These are phyloP conservation scores for Pelusios castaneus DNA, from an alignment of 2,113 vertebrate genomes.

Conservation along the genomic window DNA sequence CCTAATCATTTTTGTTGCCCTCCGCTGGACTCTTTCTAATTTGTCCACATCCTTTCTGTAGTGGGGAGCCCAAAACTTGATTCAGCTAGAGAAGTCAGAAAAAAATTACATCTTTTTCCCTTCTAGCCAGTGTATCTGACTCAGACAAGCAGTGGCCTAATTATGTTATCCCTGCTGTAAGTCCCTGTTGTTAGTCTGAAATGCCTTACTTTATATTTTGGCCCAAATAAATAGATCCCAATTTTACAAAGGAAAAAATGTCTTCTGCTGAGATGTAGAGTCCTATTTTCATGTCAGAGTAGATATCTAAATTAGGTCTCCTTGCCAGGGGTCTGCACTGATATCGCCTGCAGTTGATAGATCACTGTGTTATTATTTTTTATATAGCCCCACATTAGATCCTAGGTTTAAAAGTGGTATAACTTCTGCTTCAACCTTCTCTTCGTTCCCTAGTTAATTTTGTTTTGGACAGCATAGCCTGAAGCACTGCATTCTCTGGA, in stretches of 20 bases:
- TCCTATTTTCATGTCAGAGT: not conserved
- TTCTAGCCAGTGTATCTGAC: not conserved
- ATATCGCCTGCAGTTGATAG: not conserved
- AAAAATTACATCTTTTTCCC: not conserved
- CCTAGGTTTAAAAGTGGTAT: not conserved
- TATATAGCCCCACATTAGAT: not conserved
- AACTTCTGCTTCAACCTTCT: not conserved
- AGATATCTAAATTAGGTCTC: not conserved
- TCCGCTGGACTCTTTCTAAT: no score
- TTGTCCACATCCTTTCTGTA: no score
- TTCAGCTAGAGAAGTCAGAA: not conserved
- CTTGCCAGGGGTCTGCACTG: not conserved
- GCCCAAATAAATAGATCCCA: constrained; percentile 8
- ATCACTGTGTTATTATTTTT: not conserved
- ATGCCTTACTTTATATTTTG: not conserved
- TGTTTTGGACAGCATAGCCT: not conserved
- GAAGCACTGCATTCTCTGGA: not conserved
- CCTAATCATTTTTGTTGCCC: no score
- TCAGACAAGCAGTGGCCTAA: constrained; percentile 10
- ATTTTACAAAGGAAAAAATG: not conserved
- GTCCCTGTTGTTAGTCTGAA: not conserved
- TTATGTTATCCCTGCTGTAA: constrained; percentile 31
- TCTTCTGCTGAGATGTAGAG: not conserved
- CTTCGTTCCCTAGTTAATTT: not conserved
- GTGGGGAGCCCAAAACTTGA: no score